Conservation (phyloP, 2,888 invertebrate species). For the Drosophila merina region DNA sequence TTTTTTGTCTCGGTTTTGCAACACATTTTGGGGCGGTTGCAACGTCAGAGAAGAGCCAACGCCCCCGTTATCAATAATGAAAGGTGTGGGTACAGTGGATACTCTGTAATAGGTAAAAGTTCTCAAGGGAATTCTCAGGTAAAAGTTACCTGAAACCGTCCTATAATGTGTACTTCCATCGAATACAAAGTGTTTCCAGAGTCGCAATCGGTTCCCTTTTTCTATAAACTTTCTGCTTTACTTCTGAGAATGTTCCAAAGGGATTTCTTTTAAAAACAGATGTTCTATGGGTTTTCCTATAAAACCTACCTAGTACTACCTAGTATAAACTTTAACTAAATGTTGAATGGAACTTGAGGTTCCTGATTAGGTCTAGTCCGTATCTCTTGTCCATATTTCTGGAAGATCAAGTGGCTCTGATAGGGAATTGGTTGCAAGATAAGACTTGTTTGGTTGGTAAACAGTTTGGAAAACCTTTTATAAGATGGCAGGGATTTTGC, state of each 20-base stretch:
- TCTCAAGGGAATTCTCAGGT: background rate
- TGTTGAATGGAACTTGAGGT: background rate
- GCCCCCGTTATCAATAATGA: background rate
- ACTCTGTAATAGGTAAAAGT: background rate
- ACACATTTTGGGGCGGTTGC: slow-evolving; percentile 28
- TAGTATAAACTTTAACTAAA: background rate
- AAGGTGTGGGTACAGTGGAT: slow-evolving; percentile 1
- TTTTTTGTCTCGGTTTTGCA: slow-evolving; percentile 30
- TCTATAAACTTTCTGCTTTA: background rate
- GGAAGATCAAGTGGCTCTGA: background rate
- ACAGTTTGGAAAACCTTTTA: no score
- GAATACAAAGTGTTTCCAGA: no score
- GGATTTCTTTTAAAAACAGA: no score
- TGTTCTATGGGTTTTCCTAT: no score
- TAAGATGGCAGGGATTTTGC: no score
- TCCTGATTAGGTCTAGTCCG: background rate
- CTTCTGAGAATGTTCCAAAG: background rate
- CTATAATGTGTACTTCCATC: no score
- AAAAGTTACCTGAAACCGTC: background rate
- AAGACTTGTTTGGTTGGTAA: background rate
- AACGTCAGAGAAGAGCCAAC: background rate
- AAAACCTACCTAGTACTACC: background rate
- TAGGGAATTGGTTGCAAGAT: background rate
- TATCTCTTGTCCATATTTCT: background rate
- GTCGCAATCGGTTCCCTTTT: background rate